Base-by-base conservation (phyloP, 2,797 vertebrate species). In the Anguilla anguilla region DNA sequence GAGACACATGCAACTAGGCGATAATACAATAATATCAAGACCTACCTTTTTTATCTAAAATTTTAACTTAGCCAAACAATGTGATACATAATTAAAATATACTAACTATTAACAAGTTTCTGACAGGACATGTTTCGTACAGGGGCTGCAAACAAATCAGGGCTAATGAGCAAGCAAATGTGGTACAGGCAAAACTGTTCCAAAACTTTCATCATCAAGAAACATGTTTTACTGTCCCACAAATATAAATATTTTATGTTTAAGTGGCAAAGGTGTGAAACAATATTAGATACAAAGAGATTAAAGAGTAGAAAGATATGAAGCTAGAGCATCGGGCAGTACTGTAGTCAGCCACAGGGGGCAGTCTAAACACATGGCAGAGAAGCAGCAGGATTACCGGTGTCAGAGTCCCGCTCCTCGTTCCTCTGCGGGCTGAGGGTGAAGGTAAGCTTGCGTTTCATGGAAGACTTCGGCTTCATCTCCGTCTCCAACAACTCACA, bases 371-470 rank as follows among this genome's bases (percentile, higher is more conserved):
- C 88, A 90, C 91, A 93, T 92, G 94, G 91, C 87, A 91, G 91
- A 90, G 61, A 19, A 15, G 31, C 55, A 57, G 79, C 86, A 87
- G 85, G 67, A 59, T 77, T 97, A 99, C 98, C 98, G 87, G 98
- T 98, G 94, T 99, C 98, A 69, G 98, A 99, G 94, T 97, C 98
- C 92, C 97, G 96, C 92, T 99, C 98, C 94, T 99, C 98, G 85
- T 97, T 97, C 95, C 97, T 95, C 90, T 97, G 95, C 31, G 98
- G 98, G 93, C 98, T 99, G 93, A 97, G 92, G 19, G 97, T 97
- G 95, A 99, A 99, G 95, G 98, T 98, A 91, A 99, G 97, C 97
- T 99, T 99, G 95, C 98, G 97, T 95, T 99, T 99, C 98, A 99
- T 98, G 95, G 98, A 98, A 94, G 98, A 97, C 95, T 98, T 99